These are phyloP conservation scores for Pogonus chalceus DNA, from an alignment of 1,140 invertebrate species.

Conservation along the genomic window DNA sequence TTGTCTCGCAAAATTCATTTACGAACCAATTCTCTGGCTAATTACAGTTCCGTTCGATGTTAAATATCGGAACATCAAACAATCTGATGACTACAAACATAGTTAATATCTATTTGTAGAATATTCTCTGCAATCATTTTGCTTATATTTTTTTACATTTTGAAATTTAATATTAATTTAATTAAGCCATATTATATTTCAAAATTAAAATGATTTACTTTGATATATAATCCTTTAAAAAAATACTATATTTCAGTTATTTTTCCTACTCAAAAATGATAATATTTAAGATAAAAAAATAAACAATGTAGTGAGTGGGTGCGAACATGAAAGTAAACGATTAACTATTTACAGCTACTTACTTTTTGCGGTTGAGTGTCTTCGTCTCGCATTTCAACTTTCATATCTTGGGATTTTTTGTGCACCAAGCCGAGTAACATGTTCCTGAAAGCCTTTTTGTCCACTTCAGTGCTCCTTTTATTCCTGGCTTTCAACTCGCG, in stretches of 20 bases:
- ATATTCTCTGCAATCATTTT: no score
- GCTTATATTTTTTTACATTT: no score
- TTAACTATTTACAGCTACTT: not conserved
- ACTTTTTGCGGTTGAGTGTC: not conserved
- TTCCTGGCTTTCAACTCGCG: constrained; percentile 20
- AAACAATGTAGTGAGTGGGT: not conserved
- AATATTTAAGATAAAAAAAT: not conserved
- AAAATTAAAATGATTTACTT: no score
- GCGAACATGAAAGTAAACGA: not conserved
- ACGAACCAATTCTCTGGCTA: not conserved
- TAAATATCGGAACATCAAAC: not conserved
- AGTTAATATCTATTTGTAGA: no score
- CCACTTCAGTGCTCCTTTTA: not conserved
- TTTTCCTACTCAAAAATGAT: no score
- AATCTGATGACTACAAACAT: not conserved
- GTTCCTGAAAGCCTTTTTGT: not conserved
- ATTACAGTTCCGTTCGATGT: not conserved
- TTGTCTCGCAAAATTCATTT: not conserved
- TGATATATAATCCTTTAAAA: no score
- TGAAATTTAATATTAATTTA: no score
- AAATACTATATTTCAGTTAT: no score
- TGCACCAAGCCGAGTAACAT: not conserved
- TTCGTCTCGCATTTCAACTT: not conserved
- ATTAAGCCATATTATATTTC: no score
- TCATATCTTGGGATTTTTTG: not conserved